These are phyloP conservation scores for Oophaga pumilio DNA, from an alignment of 2,113 vertebrate species.

Conservation along the genomic window DNA sequence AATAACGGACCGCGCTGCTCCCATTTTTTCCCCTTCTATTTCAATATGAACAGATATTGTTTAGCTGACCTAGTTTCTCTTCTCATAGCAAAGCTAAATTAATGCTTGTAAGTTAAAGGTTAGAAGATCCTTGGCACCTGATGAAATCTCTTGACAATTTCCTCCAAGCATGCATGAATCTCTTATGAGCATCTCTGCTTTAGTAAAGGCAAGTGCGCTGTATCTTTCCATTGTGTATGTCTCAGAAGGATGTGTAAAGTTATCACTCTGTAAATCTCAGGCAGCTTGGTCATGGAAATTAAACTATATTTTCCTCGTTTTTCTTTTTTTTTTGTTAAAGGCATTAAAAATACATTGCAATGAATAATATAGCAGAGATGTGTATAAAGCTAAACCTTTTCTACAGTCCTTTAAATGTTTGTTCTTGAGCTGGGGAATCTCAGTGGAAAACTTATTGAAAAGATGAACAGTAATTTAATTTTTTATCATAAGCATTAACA, in stretches of 20 bases:
- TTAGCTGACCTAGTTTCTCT: slow-evolving; percentile 60
- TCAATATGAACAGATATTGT: slow-evolving; percentile 9
- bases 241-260: slow-evolving; percentile 66
- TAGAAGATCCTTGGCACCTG: slow-evolving; percentile 5
- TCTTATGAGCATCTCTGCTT: slow-evolving; percentile 14
- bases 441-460: slow-evolving; percentile 76
- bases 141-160: slow-evolving; percentile 61
- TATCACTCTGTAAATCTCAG: slow-evolving; percentile 66
- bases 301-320: slow-evolving; percentile 74
- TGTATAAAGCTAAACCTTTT: slow-evolving; percentile 76
- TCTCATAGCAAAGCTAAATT: slow-evolving; percentile 52
- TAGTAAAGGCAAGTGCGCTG: slow-evolving; percentile 9
- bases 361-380: slow-evolving; percentile 79
- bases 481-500: slow-evolving; percentile 80
- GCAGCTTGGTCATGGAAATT: slow-evolving; percentile 71
- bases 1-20: not conserved
- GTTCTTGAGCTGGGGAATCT: slow-evolving; percentile 73
- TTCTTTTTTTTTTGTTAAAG: slow-evolving; percentile 63
- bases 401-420: slow-evolving; percentile 76
- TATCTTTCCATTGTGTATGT: slow-evolving; percentile 52
- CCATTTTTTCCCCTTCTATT: not conserved
- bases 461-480: slow-evolving; percentile 81
- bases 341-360: slow-evolving; percentile 81
- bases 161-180: slow-evolving; percentile 58
- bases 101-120: slow-evolving; percentile 64